A percentile compares a stretch with the other conserved stretches of the same genome.
Evolutionary conservation across 1,140 invertebrate genomes (phyloP).

Genomic region (Artemia franciscana): DNA sequence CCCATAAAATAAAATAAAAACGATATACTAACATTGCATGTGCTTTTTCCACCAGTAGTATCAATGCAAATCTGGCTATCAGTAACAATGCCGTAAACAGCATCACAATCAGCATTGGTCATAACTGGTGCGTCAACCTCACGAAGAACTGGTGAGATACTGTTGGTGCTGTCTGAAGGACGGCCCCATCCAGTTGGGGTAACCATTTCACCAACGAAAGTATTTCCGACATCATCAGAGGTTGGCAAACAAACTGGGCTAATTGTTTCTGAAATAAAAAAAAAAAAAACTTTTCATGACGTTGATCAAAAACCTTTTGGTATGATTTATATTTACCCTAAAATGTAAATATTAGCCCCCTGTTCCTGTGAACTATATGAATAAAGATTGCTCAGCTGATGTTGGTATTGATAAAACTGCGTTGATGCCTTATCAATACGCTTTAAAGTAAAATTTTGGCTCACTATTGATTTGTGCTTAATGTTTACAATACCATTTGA

Average conservation of each 20-base stretch:
- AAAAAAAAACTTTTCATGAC: too few relatives aligned
- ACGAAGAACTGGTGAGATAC: not conserved
- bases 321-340: too few relatives aligned
- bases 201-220: conserved; percentile 20
- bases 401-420: too few relatives aligned
- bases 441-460: too few relatives aligned
- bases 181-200: conserved; percentile 20
- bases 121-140: conserved; percentile 7
- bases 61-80: conserved; percentile 7
- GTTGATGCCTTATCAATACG: too few relatives aligned
- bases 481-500: too few relatives aligned
- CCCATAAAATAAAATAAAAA: too few relatives aligned
- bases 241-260: conserved; percentile 22
- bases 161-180: conserved; percentile 8
- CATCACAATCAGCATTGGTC: conserved; percentile 5
- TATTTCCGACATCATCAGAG: conserved; percentile 14
- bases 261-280: conserved; percentile 13
- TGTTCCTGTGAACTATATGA: too few relatives aligned
- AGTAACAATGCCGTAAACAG: conserved; percentile 6
- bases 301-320: too few relatives aligned
- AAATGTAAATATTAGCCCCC: too few relatives aligned
- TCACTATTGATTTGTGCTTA: too few relatives aligned
- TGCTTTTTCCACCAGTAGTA: conserved; percentile 6
- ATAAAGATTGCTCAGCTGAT: too few relatives aligned
- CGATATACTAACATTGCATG: conserved; percentile 11